Percentiles rank a stretch among this genome's conserved stretches.
Conservation (phyloP, 2,797 vertebrate genomes). For the Notolepis coatsorum region DNA sequence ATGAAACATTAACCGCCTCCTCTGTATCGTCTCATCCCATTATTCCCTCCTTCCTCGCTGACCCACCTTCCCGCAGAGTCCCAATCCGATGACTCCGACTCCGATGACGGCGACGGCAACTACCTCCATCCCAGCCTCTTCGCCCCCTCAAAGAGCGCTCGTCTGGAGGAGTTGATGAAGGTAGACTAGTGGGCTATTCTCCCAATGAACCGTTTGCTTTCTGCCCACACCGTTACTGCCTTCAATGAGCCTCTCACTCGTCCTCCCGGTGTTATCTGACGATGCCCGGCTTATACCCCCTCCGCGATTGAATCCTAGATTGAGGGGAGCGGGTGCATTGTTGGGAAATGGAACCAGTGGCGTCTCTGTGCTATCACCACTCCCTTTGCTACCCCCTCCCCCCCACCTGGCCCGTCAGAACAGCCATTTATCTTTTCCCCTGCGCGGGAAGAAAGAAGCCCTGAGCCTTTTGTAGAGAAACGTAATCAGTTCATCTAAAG, state of each 20-base stretch:
- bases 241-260: conserved; percentile 44
- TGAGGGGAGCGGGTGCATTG: conserved; percentile 33
- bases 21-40: too few relatives aligned
- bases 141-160: conserved; percentile 90
- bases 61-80: conserved; percentile 69
- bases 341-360: conserved; percentile 42
- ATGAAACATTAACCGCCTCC: too few relatives aligned
- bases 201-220: conserved; percentile 44
- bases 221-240: conserved; percentile 43
- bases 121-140: conserved; percentile 98
- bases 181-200: conserved; percentile 67
- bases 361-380: conserved; percentile 15
- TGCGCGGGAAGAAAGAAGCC: conserved; percentile 16
- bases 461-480: conserved; percentile 27
- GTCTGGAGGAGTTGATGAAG: conserved; percentile 96
- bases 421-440: conserved; percentile 39
- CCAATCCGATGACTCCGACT: conserved; percentile 83
- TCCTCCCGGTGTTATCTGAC: conserved; percentile 37
- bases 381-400: too few relatives aligned
- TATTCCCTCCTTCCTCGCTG: too few relatives aligned
- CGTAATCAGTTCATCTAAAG: conserved; percentile 41
- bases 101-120: conserved; percentile 87
- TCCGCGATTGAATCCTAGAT: conserved; percentile 45
- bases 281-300: conserved; percentile 34
- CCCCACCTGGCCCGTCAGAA: conserved; percentile 29